Percentiles rank a stretch among this genome's conserved stretches.
These are phyloP conservation scores for Eolophus roseicapilla DNA, from an alignment of 2,113 vertebrate species.

Conservation along the genomic window DNA sequence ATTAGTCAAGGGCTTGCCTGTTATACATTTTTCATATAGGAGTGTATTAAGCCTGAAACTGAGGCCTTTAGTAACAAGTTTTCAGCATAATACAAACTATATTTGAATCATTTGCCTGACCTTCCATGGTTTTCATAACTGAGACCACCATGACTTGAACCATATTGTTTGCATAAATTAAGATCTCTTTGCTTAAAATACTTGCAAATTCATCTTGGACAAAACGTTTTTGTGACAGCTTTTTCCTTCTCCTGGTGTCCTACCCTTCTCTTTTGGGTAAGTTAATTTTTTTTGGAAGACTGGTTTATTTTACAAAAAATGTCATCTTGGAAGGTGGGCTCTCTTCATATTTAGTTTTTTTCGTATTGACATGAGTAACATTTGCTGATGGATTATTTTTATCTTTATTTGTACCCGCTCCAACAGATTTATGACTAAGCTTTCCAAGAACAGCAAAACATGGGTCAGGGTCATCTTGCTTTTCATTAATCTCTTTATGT, in stretches of 20 bases:
- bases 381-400: constrained; percentile 28
- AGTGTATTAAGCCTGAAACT: constrained; percentile 51
- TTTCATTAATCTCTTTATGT: constrained; percentile 62
- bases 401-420: constrained; percentile 22
- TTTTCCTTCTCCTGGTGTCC: background rate
- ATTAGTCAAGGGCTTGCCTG: constrained; percentile 55
- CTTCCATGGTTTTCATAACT: constrained; percentile 49
- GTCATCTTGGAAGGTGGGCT: constrained; percentile 8
- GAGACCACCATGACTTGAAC: constrained; percentile 61
- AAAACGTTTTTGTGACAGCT: background rate
- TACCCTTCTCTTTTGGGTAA: background rate
- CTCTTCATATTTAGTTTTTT: constrained; percentile 2
- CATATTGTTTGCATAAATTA: constrained; percentile 60
- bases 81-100: constrained; percentile 41
- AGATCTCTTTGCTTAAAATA: constrained; percentile 48
- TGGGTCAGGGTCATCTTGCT: constrained; percentile 11
- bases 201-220: constrained; percentile 12
- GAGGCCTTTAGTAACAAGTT: constrained; percentile 29
- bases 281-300: constrained; percentile 2
- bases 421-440: constrained; percentile 34
- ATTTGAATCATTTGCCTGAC: constrained; percentile 48
- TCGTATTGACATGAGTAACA: background rate
- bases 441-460: constrained; percentile 30
- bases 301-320: constrained; percentile 54
- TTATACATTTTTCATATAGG: constrained; percentile 46